Evolutionary conservation across 2,888 invertebrate genomes (phyloP).

Genomic region (Tortrix viridana): DNA sequence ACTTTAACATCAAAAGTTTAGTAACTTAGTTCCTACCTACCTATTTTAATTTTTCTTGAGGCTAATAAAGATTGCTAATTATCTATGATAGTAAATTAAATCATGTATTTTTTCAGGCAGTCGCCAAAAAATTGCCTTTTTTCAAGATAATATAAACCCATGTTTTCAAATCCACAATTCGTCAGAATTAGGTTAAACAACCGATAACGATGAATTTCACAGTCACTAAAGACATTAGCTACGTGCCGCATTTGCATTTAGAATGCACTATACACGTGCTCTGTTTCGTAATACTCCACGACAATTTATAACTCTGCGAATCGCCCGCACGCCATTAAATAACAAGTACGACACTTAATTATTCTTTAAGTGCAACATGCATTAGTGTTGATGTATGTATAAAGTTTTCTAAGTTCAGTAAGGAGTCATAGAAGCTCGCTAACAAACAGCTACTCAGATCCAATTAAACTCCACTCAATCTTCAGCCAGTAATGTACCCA

Average conservation of each 20-base stretch:
- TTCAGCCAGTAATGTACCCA: neutral
- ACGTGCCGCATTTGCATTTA: conserved; percentile 23
- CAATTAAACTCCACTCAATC: neutral
- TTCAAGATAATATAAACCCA: neutral
- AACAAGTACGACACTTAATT: conserved; percentile 20
- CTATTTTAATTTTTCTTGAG: too few species aligned
- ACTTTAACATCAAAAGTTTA: too few species aligned
- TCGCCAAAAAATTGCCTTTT: too few species aligned
- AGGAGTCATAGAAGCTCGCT: neutral
- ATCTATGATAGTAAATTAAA: too few species aligned
- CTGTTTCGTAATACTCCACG: conserved; percentile 16
- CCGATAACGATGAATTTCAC: neutral
- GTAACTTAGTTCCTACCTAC: too few species aligned
- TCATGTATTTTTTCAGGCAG: too few species aligned
- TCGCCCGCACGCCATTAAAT: conserved; percentile 12
- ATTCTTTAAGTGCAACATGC: conserved; percentile 30
- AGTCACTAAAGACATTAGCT: conserved; percentile 11
- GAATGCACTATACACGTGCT: conserved; percentile 3
- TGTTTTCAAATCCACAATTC: neutral
- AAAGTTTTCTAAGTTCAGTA: conserved; percentile 9
- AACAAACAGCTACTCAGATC: neutral
- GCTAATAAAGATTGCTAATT: too few species aligned
- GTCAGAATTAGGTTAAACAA: neutral
- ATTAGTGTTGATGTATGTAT: conserved; percentile 24
- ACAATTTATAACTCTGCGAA: conserved; percentile 26